These are phyloP conservation scores for Galaxea fascicularis DNA, from an alignment of 92 coral and sea anemone genomes.

Conservation along the genomic window DNA sequence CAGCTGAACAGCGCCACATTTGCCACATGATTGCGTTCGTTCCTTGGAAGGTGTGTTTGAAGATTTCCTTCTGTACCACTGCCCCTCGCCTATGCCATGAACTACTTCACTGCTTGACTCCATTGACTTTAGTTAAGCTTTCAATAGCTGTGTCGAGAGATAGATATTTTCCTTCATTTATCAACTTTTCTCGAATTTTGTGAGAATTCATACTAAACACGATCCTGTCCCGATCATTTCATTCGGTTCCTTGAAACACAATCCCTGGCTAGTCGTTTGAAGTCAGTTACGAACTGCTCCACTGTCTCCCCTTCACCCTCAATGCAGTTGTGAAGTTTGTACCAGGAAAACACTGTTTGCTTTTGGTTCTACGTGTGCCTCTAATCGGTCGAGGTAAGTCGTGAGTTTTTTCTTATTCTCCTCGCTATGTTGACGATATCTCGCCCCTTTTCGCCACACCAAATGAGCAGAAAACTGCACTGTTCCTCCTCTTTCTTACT, in stretches of 20 bases:
- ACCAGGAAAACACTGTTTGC: constrained; percentile 70
- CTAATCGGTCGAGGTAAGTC: constrained; percentile 64
- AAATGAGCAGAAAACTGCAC: constrained; percentile 58
- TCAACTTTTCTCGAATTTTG: constrained; percentile 65
- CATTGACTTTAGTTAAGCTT: constrained; percentile 1
- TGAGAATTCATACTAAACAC: constrained; percentile 42
- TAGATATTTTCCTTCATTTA: constrained; percentile 33
- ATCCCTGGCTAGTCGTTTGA: constrained; percentile 57
- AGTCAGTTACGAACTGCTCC: constrained; percentile 64
- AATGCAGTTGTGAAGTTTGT: constrained; percentile 61
- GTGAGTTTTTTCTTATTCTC: constrained; percentile 62
- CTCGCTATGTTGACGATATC: constrained; percentile 61
- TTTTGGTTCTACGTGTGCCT: constrained; percentile 63
- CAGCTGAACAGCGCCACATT: constrained; percentile 12
- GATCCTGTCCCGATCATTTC: constrained; percentile 46
- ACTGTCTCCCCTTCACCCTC: constrained; percentile 43
- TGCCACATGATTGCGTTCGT: constrained; percentile 14
- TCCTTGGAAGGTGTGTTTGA: not conserved
- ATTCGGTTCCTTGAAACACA: constrained; percentile 60
- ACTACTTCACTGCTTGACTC: constrained; percentile 5
- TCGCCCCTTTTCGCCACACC: constrained; percentile 59
- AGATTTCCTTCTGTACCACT: not conserved
- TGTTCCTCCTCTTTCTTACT: constrained; percentile 51
- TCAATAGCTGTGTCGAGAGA: constrained; percentile 69
- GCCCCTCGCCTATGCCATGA: not conserved